Percentiles rank a stretch among this genome's conserved stretches.
Conservation (phyloP, 2,888 invertebrate species). For the Epinotia demarniana region DNA sequence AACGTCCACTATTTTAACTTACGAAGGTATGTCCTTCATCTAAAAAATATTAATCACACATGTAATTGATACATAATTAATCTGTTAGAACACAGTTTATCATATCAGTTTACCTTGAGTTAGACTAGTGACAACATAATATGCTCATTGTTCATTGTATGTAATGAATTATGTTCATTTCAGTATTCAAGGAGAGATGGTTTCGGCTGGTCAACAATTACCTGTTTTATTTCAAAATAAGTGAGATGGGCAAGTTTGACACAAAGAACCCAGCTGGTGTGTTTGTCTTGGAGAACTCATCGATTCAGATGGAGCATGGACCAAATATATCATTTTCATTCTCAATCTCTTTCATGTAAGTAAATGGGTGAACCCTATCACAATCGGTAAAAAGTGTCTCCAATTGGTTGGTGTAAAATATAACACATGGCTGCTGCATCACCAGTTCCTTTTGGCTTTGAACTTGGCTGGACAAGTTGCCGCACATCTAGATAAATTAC, state of each 20-base stretch:
- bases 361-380: slow-evolving; percentile 43
- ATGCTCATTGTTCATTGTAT: slow-evolving; percentile 1
- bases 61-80: not conserved
- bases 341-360: slow-evolving; percentile 88
- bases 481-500: no score
- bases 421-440: no score
- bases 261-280: slow-evolving; percentile 88
- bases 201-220: slow-evolving; percentile 90
- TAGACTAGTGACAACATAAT: not conserved
- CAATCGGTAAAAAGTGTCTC: not conserved
- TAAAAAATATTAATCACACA: not conserved
- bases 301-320: slow-evolving; percentile 87
- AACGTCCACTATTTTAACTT: not conserved
- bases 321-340: slow-evolving; percentile 90
- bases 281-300: slow-evolving; percentile 90
- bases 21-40: not conserved
- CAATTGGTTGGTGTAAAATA: no score
- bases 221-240: slow-evolving; percentile 90
- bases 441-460: no score
- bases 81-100: not conserved
- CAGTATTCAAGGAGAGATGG: slow-evolving; percentile 91
- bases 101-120: not conserved
- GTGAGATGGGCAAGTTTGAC: slow-evolving; percentile 86
- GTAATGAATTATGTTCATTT: slow-evolving; percentile 53
- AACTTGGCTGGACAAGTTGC: no score